Base-by-base conservation (phyloP, 2,113 vertebrate genomes). In the Grallaria varia region DNA sequence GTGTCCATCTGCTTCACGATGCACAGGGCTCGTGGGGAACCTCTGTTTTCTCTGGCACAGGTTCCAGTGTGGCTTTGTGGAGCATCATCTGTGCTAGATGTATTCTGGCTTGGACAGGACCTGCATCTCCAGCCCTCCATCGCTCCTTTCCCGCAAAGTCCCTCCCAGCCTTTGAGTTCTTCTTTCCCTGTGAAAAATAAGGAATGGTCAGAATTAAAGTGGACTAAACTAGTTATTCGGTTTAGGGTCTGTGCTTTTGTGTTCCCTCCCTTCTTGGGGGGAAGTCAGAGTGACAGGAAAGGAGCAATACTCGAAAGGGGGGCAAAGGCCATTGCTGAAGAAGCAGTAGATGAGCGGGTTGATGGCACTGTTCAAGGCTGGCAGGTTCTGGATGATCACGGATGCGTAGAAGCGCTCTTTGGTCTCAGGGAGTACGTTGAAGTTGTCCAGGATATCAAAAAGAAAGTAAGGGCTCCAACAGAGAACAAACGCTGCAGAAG, bases 391-490 rank as follows among this genome's bases (percentile, higher is more conserved):
- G 68, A 98, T 98, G 80, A 98, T 98, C 83, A 98, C 98, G 0
- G 98, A 98, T 12, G 98, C 98, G 0, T 97, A 98, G 96, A 98
- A 97, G 44, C 97, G 97, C 76, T 98, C 97, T 89, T 97, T 92
- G 59, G 98, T 98, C 77, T 98, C 95, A 3, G 98, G 98, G 27
- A 98, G 97, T 76, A 98, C n/a, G 58, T 97, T 96, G 95, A 98
- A 98, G 80, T 98, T 98, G 95, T 98, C 98, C 97, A 98, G 74
- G 73, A 98, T 98, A 91, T 98, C 98, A 81, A 98, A 98, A 66
- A 98, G 93, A 88, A 98, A 98, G 82, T 98, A 98, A 10, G 98
- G 98, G 59, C 98, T 98, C 98, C 98, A 98, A 45, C 98, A 98
- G 80, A 97, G 96, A 68, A 95, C 68, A 76, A 97, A 97, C 20